Base-by-base conservation (phyloP, 30 jellyfish, hydroid and myxozoan species). In the Turritopsis dohrnii region DNA sequence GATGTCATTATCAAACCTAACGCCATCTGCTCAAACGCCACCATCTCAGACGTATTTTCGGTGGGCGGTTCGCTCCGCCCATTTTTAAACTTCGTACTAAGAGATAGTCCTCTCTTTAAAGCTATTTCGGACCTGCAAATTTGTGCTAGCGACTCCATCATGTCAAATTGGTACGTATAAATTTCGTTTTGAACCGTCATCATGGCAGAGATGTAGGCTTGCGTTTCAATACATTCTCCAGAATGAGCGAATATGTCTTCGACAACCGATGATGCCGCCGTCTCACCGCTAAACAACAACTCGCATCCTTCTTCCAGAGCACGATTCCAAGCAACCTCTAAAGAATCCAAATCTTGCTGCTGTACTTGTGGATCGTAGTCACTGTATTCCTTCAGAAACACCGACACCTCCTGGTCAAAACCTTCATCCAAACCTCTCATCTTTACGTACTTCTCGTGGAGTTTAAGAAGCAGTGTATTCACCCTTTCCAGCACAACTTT, bases 61-160 rank as follows among this genome's bases (percentile, higher is more conserved):
- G 85, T 53, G 65, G 71, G 53, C 22, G 71, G 74, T 54, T 65
- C 24, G 22, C 8, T 27, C 77, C 28, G 8, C 21, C 71, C 66
- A 19, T 87, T 79, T 25, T 41, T 66, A 72, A 79, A 80, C 16
- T 29, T 71, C 1, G 88, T 76, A 26, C 60, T 76, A 9, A 66
- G 74, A 21, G 94, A 82, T 19, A n/a, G 17, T 19, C 31, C 77
- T 69, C 30, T 27, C 19, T 23, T 69, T 17, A 69, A 1, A 69
- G 77, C 77, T n/a, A 69, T 19, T 69, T 69, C 77, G 9, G 77
- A 69, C 52, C 94, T 28, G 26, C 81, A 81, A 4, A 81, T 83
- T 20, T 82, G 72, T 29, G 94, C 94, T 1, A 86, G 84, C n/a
- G 94, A 69, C 85, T 86, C 94, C 85, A 86, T 86, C 81, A 86